A percentile compares a stretch with the other conserved stretches of the same genome.
These are phyloP conservation scores for Oligia latruncula DNA, from an alignment of 2,888 invertebrate species.

Conservation along the genomic window DNA sequence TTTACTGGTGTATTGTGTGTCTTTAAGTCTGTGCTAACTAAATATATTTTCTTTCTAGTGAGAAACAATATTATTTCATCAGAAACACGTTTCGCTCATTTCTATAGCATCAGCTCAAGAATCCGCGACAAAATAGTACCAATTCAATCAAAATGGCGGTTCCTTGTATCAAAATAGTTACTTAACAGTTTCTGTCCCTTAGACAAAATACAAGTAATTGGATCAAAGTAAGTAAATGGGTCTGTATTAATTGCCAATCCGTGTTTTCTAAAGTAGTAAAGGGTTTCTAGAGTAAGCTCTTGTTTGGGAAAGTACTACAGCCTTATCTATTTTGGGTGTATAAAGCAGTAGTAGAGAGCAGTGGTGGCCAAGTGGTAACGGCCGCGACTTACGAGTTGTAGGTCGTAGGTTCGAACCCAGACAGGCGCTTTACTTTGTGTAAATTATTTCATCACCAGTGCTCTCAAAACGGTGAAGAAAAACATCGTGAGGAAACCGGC, in stretches of 20 bases:
- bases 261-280: conserved; percentile 24
- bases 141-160: conserved; percentile 72
- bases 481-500: too few species aligned
- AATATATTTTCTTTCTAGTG: too few species aligned
- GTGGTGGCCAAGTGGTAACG: too few species aligned
- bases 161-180: conserved; percentile 67
- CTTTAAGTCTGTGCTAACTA: too few species aligned
- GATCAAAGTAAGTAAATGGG: conserved; percentile 11
- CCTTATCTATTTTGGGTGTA: not conserved
- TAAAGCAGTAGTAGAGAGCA: not conserved
- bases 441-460: too few species aligned
- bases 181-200: conserved; percentile 51
- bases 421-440: too few species aligned
- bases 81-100: conserved; percentile 23
- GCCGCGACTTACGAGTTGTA: too few species aligned
- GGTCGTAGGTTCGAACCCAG: too few species aligned
- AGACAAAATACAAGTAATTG: conserved; percentile 11
- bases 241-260: conserved; percentile 38
- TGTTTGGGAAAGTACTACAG: not conserved
- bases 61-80: not conserved
- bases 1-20: too few species aligned
- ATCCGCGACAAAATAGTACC: conserved; percentile 55
- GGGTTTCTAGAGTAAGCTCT: not conserved
- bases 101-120: conserved; percentile 27
- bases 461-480: too few species aligned